Evolutionary conservation across 2,113 vertebrate genomes (phyloP).

Genomic region (Copsychus sechellarum): DNA sequence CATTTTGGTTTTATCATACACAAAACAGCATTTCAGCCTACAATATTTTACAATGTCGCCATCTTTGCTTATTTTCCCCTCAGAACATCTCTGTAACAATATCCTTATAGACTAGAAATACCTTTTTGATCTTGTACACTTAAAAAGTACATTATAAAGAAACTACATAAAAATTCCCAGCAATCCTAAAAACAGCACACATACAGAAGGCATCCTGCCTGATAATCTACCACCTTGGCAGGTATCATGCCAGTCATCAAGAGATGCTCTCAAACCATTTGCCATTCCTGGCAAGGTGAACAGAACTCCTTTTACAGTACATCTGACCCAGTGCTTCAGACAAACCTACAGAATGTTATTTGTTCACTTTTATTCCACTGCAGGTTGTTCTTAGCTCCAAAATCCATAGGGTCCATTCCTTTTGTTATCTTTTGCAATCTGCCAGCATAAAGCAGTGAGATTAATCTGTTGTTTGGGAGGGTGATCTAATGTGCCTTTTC

Average conservation of each 20-base stretch:
- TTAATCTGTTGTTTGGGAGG: background rate
- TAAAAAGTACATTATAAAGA: background rate
- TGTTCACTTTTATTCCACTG: background rate
- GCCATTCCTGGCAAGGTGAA: background rate
- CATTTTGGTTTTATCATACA: background rate
- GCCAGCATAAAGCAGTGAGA: background rate
- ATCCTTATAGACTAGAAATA: background rate
- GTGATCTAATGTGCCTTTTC: background rate
- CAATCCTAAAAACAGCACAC: background rate
- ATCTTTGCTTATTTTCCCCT: background rate
- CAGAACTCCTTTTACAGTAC: background rate
- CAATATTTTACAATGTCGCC: background rate
- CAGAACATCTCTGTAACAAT: background rate
- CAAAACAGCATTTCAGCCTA: background rate
- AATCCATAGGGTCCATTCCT: background rate
- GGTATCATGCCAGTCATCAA: background rate
- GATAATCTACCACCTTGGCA: background rate
- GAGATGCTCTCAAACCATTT: background rate
- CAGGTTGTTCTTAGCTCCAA: background rate
- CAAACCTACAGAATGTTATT: background rate
- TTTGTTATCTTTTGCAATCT: background rate
- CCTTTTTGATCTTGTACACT: background rate
- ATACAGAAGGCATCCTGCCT: background rate
- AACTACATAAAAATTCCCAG: background rate
- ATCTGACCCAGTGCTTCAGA: background rate